Evolutionary conservation across 2,797 vertebrate genomes (phyloP).

Genomic region (Sus cebifrons): DNA sequence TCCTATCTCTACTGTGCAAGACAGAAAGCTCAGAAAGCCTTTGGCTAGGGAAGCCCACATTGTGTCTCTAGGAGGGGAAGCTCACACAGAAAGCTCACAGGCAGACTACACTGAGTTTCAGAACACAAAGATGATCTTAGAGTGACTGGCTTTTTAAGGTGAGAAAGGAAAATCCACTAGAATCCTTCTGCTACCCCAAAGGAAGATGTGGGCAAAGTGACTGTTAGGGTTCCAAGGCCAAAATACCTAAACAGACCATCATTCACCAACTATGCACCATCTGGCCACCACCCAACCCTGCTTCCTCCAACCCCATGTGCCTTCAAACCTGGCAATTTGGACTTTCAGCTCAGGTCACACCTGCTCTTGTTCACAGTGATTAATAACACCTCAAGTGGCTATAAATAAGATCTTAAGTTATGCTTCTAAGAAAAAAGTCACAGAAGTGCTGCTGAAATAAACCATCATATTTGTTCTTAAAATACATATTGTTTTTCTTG

Average conservation of each 20-base stretch:
- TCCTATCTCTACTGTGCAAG: not conserved
- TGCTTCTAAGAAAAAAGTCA: not conserved
- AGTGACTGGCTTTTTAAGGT: not conserved
- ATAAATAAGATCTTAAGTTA: not conserved
- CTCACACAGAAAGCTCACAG: not conserved
- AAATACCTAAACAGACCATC: not conserved
- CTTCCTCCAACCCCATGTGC: not conserved
- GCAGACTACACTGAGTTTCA: not conserved
- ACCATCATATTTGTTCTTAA: not conserved
- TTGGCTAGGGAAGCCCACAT: not conserved
- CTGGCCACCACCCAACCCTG: not conserved
- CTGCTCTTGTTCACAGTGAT: not conserved
- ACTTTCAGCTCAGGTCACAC: not conserved
- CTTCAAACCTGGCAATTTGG: not conserved
- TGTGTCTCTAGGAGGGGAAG: not conserved
- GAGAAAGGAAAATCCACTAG: not conserved
- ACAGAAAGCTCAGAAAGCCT: not conserved
- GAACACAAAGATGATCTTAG: not conserved
- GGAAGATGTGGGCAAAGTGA: not conserved
- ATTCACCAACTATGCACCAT: not conserved
- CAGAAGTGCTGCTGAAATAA: slow-evolving; percentile 18
- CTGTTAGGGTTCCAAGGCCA: too few relatives aligned
- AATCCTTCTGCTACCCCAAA: not conserved
- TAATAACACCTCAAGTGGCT: not conserved
- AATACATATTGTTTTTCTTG: not conserved